Evolutionary conservation across 2,797 vertebrate genomes (phyloP), one percentile per base, ranked within the genome.

Genomic region (Synaphobranchus kaupii): DNA sequence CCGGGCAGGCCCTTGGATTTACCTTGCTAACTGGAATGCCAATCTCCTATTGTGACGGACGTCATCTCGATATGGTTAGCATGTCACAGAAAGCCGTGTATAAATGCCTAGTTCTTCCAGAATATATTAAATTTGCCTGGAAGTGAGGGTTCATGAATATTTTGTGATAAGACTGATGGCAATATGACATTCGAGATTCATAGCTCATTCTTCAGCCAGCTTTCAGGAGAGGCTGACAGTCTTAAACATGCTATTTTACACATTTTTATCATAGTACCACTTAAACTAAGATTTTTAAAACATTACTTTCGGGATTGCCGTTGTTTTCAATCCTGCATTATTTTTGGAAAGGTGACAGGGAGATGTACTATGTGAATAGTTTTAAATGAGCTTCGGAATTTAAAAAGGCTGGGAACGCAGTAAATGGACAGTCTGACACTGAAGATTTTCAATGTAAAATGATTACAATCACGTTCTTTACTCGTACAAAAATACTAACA

Each of bases 111-210:
- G 13, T 39, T 39, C 22, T 25, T 20, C 73, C 78, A 76, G 44
- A 81, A 81, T 50, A 50, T 50, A 81, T 81, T 48, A 78, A 39
- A 78, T 22, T 4, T 81, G 78, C 47, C 44, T 50, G 78, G 44
- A 50, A 50, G 78, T 48, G 78, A 81, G 47, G 78, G 10, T 50
- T 50, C 47, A 50, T 50, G 44, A 81, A 81, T 81, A 50, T 48
- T 48, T 50, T 81, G 47, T 48, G 47, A 48, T 48, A 81, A 81
- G 44, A 81, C 47, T 48, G 44, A 48, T 78, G 73, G 34, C 73
- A 44, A 78, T 47, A 78, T 78, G 39, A 78, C 39, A 78, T 78
- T 78, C 15, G 8, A 78, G 34, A 78, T 78, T 78, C 73, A 78
- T 47, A 78, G 34, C 17, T 7, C 73, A 78, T 78, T 78, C 73